Evolutionary conservation across 2,113 vertebrate species (phyloP), one percentile per base, ranked within the genome.

Genomic region (Eira barbara): DNA sequence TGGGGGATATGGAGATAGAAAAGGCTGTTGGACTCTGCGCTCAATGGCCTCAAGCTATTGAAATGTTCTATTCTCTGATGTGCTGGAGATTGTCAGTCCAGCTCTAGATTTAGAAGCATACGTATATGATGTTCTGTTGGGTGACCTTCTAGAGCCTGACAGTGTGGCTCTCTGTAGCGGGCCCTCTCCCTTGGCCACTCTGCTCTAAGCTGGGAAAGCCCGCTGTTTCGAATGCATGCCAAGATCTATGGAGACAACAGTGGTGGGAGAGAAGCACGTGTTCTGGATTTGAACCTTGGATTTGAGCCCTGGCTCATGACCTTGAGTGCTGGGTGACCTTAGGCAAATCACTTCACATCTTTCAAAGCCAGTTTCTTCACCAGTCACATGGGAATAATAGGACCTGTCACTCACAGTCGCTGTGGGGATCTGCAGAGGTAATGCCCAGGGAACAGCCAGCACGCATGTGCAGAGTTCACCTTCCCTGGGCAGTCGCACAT

Each of bases 391-490:
- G 39, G 25, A 95, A 69, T 14, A 55, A 4, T 10, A 36, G 69
- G 7, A 11, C 88, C 1, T 47, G 29, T 49, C 39, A 6, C 25
- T 73, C n/a, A 3, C 4, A 3, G 47, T 13, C 59, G 47, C 80
- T n/a, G 7, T 27, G 39, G 88, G 20, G 61, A 29, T 17, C 71
- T 31, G 7, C 4, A 23, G 59, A 85, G 59, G n/a, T 74, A 27
- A 63, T 15, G n/a, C 55, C 11, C 57, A 29, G 45, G 52, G 36
- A n/a, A 18, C 59, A 47, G 23, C 36, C 57, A 29, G 87, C 42
- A 21, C 0, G 1, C 0, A 0, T 1, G 42, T 34, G 31, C 34
- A 23, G 80, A 59, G 17, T 3, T 34, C 69, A 55, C 15, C 69
- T 55, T 36, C 25, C 63, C 0, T 55, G 1, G 36, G 74, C 21